These are phyloP conservation scores for Aspidiotus destructor DNA, from an alignment of 2,888 invertebrate genomes.

Conservation along the genomic window DNA sequence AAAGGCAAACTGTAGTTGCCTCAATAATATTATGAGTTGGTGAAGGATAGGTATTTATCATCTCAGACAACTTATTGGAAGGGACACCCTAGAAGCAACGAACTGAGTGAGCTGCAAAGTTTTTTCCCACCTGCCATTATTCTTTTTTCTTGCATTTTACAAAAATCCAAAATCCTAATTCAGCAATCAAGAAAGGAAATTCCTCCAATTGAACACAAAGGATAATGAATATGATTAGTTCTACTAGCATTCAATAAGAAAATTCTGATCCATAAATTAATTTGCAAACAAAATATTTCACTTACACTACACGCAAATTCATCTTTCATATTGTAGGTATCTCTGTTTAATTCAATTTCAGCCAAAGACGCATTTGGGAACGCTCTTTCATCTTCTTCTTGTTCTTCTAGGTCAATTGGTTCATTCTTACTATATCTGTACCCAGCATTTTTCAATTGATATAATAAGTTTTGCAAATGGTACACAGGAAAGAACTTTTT, in stretches of 20 bases:
- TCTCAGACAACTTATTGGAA: too few species aligned
- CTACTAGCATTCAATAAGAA: neutral
- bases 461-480: slow-evolving; percentile 3
- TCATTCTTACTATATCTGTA: too few species aligned
- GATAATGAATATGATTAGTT: too few species aligned
- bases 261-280: neutral
- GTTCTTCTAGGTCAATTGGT: too few species aligned
- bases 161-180: neutral
- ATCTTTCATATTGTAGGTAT: slow-evolving; percentile 11
- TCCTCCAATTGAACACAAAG: neutral
- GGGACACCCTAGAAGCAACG: too few species aligned
- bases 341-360: slow-evolving; percentile 8
- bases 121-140: too few species aligned
- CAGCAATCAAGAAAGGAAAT: neutral
- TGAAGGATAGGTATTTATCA: too few species aligned
- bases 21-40: too few species aligned
- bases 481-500: neutral
- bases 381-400: neutral
- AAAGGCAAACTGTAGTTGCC: too few species aligned
- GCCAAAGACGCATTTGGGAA: slow-evolving; percentile 18
- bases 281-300: too few species aligned
- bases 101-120: too few species aligned
- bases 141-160: too few species aligned
- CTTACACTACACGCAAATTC: slow-evolving; percentile 16
- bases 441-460: neutral